Percentiles rank a stretch among this genome's conserved stretches.
These are phyloP conservation scores for Amphiura filiformis DNA, from an alignment of 35 echinoderm and acorn worm species.

Conservation along the genomic window DNA sequence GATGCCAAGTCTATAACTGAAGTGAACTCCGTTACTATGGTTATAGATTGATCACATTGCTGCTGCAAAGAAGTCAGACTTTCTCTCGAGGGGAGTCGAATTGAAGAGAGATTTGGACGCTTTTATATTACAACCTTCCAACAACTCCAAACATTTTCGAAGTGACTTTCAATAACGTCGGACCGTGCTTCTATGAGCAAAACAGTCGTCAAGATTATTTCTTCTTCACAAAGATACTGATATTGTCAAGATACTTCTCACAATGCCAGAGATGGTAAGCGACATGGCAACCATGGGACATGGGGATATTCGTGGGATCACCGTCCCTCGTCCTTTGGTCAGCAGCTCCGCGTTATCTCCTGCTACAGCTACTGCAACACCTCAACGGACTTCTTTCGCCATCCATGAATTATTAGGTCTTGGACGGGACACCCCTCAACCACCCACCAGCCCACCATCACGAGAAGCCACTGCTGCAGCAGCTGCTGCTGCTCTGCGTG, in stretches of 20 bases:
- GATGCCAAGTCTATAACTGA: background rate
- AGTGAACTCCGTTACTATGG: background rate
- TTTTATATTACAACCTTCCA: no score
- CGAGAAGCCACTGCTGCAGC: slow-evolving; percentile 5
- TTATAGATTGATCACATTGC: background rate
- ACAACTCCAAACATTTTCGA: no score
- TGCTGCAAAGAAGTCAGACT: no score
- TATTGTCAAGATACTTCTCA: background rate
- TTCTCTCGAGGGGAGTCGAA: no score
- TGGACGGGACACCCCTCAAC: slow-evolving; percentile 34
- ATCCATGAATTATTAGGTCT: slow-evolving; percentile 62
- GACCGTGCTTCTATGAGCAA: no score
- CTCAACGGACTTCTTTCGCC: slow-evolving; percentile 52
- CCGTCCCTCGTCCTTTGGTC: slow-evolving; percentile 22
- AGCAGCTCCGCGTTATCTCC: slow-evolving; percentile 32
- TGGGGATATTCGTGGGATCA: slow-evolving; percentile 37
- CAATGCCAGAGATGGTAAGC: slow-evolving; percentile 30
- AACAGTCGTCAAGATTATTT: no score
- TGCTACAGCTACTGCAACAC: slow-evolving; percentile 23
- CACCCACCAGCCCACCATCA: slow-evolving; percentile 15
- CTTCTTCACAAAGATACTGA: no score
- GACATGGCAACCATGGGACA: slow-evolving; percentile 30
- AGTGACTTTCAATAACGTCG: no score
- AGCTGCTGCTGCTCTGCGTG: slow-evolving; percentile 36
- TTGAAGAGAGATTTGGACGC: no score